Evolutionary conservation across 2,888 invertebrate genomes (phyloP).

Genomic region (Ophion slaviceki): DNA sequence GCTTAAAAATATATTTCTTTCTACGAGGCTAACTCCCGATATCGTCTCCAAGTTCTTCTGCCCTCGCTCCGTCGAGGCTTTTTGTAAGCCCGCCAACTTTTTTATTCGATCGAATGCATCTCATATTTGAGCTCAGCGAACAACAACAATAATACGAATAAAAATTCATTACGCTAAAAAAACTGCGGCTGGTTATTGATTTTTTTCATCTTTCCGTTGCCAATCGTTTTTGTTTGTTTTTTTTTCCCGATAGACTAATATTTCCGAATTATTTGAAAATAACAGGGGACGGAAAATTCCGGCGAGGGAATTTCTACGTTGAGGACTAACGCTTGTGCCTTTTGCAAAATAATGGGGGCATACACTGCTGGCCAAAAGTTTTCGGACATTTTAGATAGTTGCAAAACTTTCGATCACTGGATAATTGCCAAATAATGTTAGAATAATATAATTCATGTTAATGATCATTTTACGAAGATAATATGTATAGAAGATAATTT

Average conservation of each 20-base stretch:
- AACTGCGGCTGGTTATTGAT: not conserved
- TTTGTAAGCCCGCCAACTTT: conserved; percentile 37
- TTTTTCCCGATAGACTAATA: not conserved
- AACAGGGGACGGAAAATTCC: not conserved
- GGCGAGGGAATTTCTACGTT: too few relatives aligned
- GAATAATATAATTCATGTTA: too few relatives aligned
- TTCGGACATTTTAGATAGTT: too few relatives aligned
- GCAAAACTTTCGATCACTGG: too few relatives aligned
- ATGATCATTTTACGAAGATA: too few relatives aligned
- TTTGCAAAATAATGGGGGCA: not conserved
- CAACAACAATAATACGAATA: not conserved
- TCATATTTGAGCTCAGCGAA: not conserved
- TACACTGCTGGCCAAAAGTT: too few relatives aligned
- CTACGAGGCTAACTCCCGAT: not conserved
- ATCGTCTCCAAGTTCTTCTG: not conserved
- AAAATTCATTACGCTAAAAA: not conserved
- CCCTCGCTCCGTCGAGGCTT: not conserved
- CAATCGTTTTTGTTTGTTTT: not conserved
- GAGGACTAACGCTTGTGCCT: not conserved
- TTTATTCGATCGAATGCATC: conserved; percentile 39
- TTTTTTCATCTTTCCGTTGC: not conserved
- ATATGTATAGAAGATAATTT: too few relatives aligned
- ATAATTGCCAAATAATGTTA: too few relatives aligned
- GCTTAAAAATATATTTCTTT: conserved; percentile 25
- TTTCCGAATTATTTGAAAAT: not conserved